Base-by-base conservation (phyloP, 1,140 invertebrate genomes). In the Drosophila cardini region DNA sequence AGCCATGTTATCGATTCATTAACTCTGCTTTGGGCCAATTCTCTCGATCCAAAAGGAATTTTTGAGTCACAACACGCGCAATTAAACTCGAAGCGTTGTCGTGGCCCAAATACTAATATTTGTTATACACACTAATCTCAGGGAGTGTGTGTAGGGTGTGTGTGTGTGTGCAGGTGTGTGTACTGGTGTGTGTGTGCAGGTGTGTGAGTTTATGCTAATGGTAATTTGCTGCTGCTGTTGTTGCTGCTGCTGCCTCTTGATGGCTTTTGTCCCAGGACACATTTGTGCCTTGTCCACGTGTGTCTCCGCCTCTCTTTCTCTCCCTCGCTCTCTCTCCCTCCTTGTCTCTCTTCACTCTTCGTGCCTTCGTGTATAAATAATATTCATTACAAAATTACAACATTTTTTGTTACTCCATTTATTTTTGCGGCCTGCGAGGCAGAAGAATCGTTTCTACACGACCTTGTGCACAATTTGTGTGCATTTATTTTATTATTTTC, bases 311-410 rank as follows among this genome's bases (percentile, higher is more conserved):
- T 48, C 32, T 34, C 46, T 65, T 42, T 50, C 10, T 61, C 13
- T 45, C 10, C 48, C 4, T 26, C 55, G 48, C 15, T 58, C 10
- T 9, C 18, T 32, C 36, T 30, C 4, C 15, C 21, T 57, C n/a
- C 45, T n/a, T 32, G 57, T n/a, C n/a, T n/a, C n/a, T n/a, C n/a
- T n/a, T n/a, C n/a, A n/a, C n/a, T n/a, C n/a, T n/a, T n/a, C n/a
- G n/a, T n/a, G n/a, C n/a, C n/a, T 72, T 62, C 62, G 78, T 85
- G 81, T 85, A 71, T 65, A 84, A 81, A 81, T 85, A 81, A 86
- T 86, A 85, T 87, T 82, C 79, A 87, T 82, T 85, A 87, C 60
- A 78, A 87, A 82, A 85, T 85, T 87, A 78, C 63, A 68, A 81
- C 71, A 68, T 78, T 64, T 26, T 80, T 78, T 72, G 57, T 48